These are phyloP conservation scores for Hoplodrina blanda DNA, from an alignment of 2,888 invertebrate species.

Conservation along the genomic window DNA sequence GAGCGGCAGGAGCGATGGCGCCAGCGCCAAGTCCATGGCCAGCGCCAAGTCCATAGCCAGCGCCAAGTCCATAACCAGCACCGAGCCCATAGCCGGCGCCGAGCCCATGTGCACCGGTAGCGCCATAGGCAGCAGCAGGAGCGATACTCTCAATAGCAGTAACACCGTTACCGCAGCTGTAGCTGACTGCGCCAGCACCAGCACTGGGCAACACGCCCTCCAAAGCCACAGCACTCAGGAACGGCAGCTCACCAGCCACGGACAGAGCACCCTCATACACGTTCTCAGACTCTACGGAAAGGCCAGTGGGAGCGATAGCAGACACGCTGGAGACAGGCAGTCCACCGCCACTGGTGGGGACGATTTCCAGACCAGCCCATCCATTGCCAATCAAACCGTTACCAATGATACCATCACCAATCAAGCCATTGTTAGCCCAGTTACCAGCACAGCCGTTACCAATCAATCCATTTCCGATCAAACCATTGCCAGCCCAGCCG, in stretches of 20 bases:
- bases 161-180: conserved; percentile 44
- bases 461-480: no score
- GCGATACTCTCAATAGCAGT: conserved; percentile 38
- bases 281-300: conserved; percentile 55
- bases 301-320: conserved; percentile 42
- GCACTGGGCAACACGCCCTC: conserved; percentile 33
- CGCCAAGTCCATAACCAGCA: no score
- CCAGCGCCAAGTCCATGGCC: no score
- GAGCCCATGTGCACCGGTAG: not conserved
- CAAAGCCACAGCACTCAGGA: conserved; percentile 38
- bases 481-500: not conserved
- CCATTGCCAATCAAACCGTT: conserved; percentile 40
- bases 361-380: conserved; percentile 30
- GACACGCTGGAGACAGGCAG: conserved; percentile 49
- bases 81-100: no score
- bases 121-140: conserved; percentile 11
- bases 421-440: conserved; percentile 9
- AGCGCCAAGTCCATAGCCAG: no score
- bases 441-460: not conserved
- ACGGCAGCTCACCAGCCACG: conserved; percentile 50
- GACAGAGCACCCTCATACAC: conserved; percentile 47
- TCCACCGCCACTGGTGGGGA: conserved; percentile 51
- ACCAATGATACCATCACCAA: conserved; percentile 9
- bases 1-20: no score
- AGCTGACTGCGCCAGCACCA: conserved; percentile 44